Conservation (phyloP, 2,113 vertebrate species). For the Drymodes brunneopygia region DNA sequence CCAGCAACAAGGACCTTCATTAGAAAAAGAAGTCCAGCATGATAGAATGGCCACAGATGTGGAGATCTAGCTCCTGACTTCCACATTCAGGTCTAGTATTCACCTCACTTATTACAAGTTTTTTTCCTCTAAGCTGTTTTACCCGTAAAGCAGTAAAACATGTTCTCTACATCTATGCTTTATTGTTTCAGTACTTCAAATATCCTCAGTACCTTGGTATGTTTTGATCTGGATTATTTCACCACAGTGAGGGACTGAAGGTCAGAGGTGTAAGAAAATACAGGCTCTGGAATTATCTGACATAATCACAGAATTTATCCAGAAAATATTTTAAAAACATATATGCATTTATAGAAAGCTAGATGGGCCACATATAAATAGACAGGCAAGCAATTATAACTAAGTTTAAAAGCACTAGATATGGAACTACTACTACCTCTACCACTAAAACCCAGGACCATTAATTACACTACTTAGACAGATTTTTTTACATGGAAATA, state of each 20-base stretch:
- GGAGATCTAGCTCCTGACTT: background rate
- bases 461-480: background rate
- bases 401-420: background rate
- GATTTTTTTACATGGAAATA: background rate
- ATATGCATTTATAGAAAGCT: background rate
- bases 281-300: background rate
- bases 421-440: background rate
- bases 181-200: background rate
- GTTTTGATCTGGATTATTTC: background rate
- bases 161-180: background rate
- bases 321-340: background rate
- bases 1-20: background rate
- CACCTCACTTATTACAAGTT: accelerated
- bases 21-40: background rate
- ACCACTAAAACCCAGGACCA: background rate
- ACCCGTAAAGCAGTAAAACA: background rate
- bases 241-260: background rate
- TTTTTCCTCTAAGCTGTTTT: background rate
- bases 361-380: background rate
- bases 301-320: background rate
- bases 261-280: background rate
- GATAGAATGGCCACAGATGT: background rate
- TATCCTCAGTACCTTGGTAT: background rate
- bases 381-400: background rate
- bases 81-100: background rate